Conservation (phyloP, 2,797 vertebrate genomes). For the Pempheris klunzingeri region DNA sequence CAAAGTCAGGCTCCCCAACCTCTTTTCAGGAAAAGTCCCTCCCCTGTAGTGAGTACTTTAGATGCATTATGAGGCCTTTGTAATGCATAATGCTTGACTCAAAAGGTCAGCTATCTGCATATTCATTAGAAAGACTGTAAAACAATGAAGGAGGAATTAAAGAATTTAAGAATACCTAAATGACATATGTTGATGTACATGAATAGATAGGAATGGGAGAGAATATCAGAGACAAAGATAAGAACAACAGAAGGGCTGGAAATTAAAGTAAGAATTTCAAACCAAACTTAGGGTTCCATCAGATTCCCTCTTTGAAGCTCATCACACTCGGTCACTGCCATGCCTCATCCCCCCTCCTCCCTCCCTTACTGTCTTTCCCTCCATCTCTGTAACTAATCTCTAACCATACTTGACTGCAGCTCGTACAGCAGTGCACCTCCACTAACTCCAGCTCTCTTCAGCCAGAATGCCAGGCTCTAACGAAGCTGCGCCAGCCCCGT, state of each 20-base stretch:
- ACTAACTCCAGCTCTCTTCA: slow-evolving; percentile 85
- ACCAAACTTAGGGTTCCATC: neutral
- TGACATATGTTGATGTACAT: slow-evolving; percentile 28
- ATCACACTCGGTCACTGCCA: slow-evolving; percentile 33
- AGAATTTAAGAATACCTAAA: slow-evolving; percentile 38
- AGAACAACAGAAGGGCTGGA: neutral
- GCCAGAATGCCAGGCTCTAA: slow-evolving; percentile 89
- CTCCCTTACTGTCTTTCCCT: slow-evolving; percentile 23
- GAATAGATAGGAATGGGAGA: slow-evolving; percentile 17
- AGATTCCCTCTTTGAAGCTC: slow-evolving; percentile 24
- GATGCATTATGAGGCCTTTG: slow-evolving; percentile 68
- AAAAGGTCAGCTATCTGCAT: slow-evolving; percentile 66
- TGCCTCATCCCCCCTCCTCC: slow-evolving; percentile 31
- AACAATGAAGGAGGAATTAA: slow-evolving; percentile 57
- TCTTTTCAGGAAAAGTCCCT: slow-evolving; percentile 46
- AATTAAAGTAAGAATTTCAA: neutral
- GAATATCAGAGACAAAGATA: neutral
- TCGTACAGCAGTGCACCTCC: slow-evolving; percentile 83
- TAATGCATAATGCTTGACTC: slow-evolving; percentile 61
- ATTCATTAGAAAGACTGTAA: slow-evolving; percentile 56
- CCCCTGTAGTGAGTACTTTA: slow-evolving; percentile 63
- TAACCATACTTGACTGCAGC: slow-evolving; percentile 64
- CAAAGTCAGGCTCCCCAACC: slow-evolving; percentile 37
- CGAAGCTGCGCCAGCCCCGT: slow-evolving; percentile 71
- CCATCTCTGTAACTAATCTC: slow-evolving; percentile 44